Percentiles rank a stretch among this genome's conserved stretches.
Evolutionary conservation across 2,888 invertebrate species (phyloP).

Genomic region (Griposia aprilina): DNA sequence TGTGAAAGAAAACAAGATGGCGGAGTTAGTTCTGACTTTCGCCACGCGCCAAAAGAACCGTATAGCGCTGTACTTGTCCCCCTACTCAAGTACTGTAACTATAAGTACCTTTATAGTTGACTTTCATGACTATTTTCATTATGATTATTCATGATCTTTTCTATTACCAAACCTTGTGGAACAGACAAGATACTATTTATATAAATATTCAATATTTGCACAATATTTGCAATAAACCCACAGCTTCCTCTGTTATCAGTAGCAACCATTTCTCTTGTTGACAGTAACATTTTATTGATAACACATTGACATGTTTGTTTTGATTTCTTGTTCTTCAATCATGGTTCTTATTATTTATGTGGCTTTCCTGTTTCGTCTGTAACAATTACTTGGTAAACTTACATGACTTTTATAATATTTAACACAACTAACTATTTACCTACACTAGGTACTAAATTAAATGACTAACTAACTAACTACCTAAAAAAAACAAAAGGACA

Average conservation of each 20-base stretch:
- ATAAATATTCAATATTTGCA: constrained; percentile 26
- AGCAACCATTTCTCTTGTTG: neutral
- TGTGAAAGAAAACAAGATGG: no score
- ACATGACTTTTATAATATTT: no score
- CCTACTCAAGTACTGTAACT: neutral
- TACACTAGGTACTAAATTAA: no score
- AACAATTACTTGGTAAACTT: neutral
- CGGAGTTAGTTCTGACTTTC: no score
- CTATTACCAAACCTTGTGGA: constrained; percentile 20
- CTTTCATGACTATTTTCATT: constrained; percentile 30
- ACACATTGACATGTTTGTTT: neutral
- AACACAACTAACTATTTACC: no score
- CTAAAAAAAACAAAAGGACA: no score
- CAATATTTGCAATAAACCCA: constrained; percentile 1
- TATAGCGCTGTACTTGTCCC: no score
- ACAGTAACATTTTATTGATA: constrained; percentile 17
- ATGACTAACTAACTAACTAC: no score
- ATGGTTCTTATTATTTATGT: neutral
- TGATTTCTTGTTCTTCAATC: neutral
- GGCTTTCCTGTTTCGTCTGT: neutral
- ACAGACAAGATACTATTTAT: neutral
- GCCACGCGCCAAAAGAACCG: no score
- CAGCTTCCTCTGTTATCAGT: constrained; percentile 1
- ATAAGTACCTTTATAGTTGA: neutral
- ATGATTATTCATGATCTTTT: neutral